These are phyloP conservation scores for Heliconius himera DNA, from an alignment of 1,140 invertebrate species.

Conservation along the genomic window DNA sequence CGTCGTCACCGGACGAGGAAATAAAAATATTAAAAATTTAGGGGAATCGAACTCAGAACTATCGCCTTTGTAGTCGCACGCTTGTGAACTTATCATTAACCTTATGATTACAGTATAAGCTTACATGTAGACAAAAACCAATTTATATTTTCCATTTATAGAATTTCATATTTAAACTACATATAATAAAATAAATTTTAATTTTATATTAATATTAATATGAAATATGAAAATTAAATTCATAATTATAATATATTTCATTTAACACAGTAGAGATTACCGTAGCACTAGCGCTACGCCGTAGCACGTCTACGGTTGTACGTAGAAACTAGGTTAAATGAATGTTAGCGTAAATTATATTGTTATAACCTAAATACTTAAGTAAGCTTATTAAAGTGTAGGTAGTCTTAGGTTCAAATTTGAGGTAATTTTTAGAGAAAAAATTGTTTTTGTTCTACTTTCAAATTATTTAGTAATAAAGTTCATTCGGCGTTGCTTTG, in stretches of 20 bases:
- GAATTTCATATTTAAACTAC: background rate
- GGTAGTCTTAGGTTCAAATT: background rate
- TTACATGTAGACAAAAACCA: too few species aligned
- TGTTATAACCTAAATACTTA: constrained; percentile 13
- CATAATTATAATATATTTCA: constrained; percentile 13
- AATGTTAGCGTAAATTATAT: constrained; percentile 11
- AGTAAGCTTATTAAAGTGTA: background rate
- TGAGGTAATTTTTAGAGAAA: too few species aligned
- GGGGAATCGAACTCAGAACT: background rate
- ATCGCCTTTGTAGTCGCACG: too few species aligned
- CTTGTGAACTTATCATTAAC: too few species aligned
- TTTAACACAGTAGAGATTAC: constrained; percentile 1
- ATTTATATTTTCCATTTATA: background rate
- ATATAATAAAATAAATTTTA: background rate
- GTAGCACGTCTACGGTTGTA: constrained; percentile 8
- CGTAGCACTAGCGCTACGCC: constrained; percentile 7
- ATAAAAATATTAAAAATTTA: too few species aligned
- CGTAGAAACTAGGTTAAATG: constrained; percentile 3
- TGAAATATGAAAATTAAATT: constrained; percentile 13
- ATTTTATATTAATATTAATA: background rate
- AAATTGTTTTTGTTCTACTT: too few species aligned
- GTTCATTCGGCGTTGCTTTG: background rate
- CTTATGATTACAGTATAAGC: too few species aligned
- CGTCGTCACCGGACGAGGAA: too few species aligned
- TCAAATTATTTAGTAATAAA: too few species aligned